Base-by-base conservation (phyloP, 1,140 invertebrate genomes). In the Drosophila ogumai region DNA sequence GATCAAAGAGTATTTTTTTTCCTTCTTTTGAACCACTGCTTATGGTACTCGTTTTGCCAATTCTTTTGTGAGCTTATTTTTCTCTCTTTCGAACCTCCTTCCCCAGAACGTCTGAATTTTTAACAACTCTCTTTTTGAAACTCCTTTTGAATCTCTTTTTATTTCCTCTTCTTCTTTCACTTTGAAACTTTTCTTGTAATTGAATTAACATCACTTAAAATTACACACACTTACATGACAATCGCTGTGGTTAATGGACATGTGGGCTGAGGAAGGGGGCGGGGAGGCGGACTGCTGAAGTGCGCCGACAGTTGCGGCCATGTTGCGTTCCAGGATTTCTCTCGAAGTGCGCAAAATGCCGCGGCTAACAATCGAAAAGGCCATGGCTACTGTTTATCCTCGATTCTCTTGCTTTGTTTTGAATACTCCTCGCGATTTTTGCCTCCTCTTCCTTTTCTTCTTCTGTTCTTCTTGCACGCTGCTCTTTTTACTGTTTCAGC, bases 301-400 rank as follows among this genome's bases (percentile, higher is more conserved):
- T 61, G 86, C 81, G 54, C 74, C 81, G 47, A 88, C 69, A 65
- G 81, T 84, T 72, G 86, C 87, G 73, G 76, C 86, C 76, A 92
- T 84, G 78, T 91, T 92, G 87, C 91, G 91, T 75, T 92, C 91
- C 76, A 92, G 76, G 61, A 92, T 86, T 86, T 92, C 91, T 75
- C 79, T 86, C 63, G 87, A 92, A 84, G 91, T 92, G 71, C 91
- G 91, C 91, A 92, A 84, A 67, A 92, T 64, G 46, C 74, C 65
- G 58, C 91, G 91, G 64, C 87, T 92, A 31, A 92, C 76, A 79
- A 92, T 86, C 47, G 81, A 76, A 61, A 92, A 90, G 38, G 91
- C 87, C 91, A 92, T 91, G 1, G 3, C n/a, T 36, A 55, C 6
- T 10, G 80, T 77, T 73, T 75, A 58, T 34, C 41, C 44, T 46